Conservation (phyloP, 2,888 invertebrate species). For the Diadromus collaris region DNA sequence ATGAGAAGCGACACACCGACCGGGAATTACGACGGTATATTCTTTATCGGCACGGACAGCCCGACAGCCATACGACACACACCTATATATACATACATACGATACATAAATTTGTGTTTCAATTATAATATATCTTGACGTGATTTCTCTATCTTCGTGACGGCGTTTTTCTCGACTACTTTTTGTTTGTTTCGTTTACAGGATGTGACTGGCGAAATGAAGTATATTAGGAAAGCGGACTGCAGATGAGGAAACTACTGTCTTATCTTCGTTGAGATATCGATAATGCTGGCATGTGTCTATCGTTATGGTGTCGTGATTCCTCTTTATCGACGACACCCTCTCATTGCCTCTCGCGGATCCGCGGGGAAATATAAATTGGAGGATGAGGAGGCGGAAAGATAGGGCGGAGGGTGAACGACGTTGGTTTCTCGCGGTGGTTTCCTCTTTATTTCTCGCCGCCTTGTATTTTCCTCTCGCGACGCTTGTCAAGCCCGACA, state of each 20-base stretch:
- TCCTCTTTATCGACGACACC: background rate
- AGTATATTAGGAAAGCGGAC: background rate
- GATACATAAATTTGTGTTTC: slow-evolving; percentile 2
- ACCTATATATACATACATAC: background rate
- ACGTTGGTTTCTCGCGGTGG: slow-evolving; percentile 10
- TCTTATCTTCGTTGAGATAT: background rate
- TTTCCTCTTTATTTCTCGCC: background rate
- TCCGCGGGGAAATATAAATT: background rate
- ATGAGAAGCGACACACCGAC: slow-evolving; percentile 56
- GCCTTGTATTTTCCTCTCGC: slow-evolving; percentile 8
- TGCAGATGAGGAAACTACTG: background rate
- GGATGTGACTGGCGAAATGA: background rate
- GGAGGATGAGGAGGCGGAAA: slow-evolving; percentile 4
- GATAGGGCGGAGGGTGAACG: slow-evolving; percentile 13
- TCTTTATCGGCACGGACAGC: slow-evolving; percentile 47
- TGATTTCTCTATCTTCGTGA: slow-evolving; percentile 23
- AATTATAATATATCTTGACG: slow-evolving; percentile 46
- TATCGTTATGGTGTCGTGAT: slow-evolving; percentile 4
- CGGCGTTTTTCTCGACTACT: background rate
- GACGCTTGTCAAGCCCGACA: slow-evolving; percentile 6
- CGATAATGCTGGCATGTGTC: background rate
- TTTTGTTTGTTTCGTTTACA: background rate
- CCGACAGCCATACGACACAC: slow-evolving; percentile 18
- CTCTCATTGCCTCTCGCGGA: background rate
- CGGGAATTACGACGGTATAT: slow-evolving; percentile 47